Evolutionary conservation across 2,113 vertebrate genomes (phyloP).

Genomic region (Tor tambroides): DNA sequence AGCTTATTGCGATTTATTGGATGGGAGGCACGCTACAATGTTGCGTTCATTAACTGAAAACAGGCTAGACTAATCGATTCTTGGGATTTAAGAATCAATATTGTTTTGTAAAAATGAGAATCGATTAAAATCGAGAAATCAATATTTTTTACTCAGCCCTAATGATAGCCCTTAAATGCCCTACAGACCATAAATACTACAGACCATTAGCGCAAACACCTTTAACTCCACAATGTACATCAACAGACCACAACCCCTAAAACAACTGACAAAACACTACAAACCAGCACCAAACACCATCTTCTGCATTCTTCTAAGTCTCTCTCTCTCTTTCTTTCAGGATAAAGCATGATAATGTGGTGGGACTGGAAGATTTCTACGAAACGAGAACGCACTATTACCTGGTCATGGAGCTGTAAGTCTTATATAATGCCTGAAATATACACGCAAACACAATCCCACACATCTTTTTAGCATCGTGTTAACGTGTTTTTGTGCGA

Average conservation of each 20-base stretch:
- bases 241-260: neutral
- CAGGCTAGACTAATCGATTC: too few relatives aligned
- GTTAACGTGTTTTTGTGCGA: slow-evolving; percentile 24
- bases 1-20: too few relatives aligned
- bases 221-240: neutral
- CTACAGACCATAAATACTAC: too few relatives aligned
- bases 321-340: slow-evolving; percentile 70
- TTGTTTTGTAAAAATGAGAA: too few relatives aligned
- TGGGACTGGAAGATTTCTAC: slow-evolving; percentile 93
- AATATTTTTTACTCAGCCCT: too few relatives aligned
- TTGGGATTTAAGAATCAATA: too few relatives aligned
- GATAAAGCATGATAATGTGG: slow-evolving; percentile 94
- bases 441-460: neutral
- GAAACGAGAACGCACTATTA: slow-evolving; percentile 94
- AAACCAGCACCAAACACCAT: neutral
- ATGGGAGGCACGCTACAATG: too few relatives aligned
- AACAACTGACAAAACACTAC: neutral
- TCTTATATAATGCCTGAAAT: slow-evolving; percentile 46
- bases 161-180: too few relatives aligned
- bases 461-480: neutral
- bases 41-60: too few relatives aligned
- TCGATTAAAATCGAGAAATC: too few relatives aligned
- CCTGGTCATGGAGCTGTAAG: slow-evolving; percentile 97
- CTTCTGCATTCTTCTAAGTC: neutral
- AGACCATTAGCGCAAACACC: neutral